Conservation (phyloP, 2,888 invertebrate species). For the Listrodromus nycthemerus region DNA sequence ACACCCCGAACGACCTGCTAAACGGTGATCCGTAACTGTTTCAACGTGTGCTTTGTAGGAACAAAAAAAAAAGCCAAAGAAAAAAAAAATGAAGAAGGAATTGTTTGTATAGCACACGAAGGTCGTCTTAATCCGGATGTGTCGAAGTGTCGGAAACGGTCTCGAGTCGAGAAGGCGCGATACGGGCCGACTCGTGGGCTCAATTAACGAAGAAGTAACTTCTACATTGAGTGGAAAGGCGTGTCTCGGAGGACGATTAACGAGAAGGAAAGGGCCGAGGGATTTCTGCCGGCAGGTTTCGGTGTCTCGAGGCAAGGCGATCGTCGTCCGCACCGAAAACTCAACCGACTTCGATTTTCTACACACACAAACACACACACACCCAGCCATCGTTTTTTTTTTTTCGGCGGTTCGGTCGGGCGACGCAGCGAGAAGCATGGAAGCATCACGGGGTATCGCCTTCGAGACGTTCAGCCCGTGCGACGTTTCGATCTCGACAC, state of each 20-base stretch:
- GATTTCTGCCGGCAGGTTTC: constrained; percentile 8
- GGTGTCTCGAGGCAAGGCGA: not conserved
- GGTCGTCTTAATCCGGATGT: constrained; percentile 44
- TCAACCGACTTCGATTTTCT: not conserved
- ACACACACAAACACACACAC: no score
- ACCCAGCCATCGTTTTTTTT: constrained; percentile 17
- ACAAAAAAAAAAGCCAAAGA: not conserved
- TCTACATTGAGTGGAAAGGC: constrained; percentile 67
- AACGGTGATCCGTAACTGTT: constrained; percentile 30
- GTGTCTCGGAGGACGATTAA: constrained; percentile 66
- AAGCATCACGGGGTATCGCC: constrained; percentile 32
- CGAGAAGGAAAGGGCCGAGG: constrained; percentile 49
- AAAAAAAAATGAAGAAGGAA: constrained; percentile 21
- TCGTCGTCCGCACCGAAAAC: not conserved
- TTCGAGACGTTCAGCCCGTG: constrained; percentile 29
- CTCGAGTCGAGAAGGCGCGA: constrained; percentile 22
- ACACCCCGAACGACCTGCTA: constrained; percentile 20
- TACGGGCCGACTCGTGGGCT: constrained; percentile 58
- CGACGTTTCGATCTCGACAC: constrained; percentile 13
- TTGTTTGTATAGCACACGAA: constrained; percentile 39
- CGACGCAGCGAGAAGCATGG: constrained; percentile 6
- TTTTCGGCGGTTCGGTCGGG: constrained; percentile 8
- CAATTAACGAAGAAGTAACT: constrained; percentile 61
- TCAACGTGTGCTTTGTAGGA: not conserved
- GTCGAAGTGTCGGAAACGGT: constrained; percentile 22